Evolutionary conservation across 2,113 vertebrate genomes (phyloP).

Genomic region (Phyllostomus discolor): DNA sequence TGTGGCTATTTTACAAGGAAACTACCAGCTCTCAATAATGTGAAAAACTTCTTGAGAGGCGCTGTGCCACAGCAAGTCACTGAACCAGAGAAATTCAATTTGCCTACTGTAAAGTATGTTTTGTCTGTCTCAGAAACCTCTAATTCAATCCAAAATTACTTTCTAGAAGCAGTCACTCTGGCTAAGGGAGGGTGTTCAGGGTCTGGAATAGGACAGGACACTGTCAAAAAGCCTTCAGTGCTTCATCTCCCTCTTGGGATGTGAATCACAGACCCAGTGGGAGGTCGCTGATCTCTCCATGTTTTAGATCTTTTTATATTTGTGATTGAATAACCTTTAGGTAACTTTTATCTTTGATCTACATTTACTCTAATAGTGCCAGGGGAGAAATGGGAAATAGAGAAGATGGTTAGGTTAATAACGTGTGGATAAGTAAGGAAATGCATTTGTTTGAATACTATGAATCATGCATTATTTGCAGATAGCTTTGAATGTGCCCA

Average conservation of each 20-base stretch:
- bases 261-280: neutral
- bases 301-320: conserved; percentile 11
- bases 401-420: neutral
- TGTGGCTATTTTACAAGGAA: conserved; percentile 75
- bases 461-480: neutral
- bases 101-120: conserved; percentile 81
- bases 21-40: conserved; percentile 74
- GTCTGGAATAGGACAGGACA: conserved; percentile 35
- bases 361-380: neutral
- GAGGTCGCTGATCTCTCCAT: neutral
- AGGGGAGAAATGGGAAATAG: neutral
- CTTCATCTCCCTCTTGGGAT: neutral
- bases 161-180: conserved; percentile 71
- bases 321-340: conserved; percentile 39
- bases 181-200: conserved; percentile 50
- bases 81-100: conserved; percentile 85
- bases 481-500: neutral
- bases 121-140: conserved; percentile 78
- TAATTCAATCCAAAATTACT: conserved; percentile 81
- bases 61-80: conserved; percentile 65
- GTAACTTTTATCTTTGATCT: neutral
- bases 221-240: conserved; percentile 33
- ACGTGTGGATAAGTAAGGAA: neutral
- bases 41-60: conserved; percentile 77
- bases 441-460: neutral